Percentiles rank a stretch among this genome's conserved stretches.
phyloP scores from a whole-genome alignment of 2,113 vertebrate species.

The Lepus europaeus region DNA sequence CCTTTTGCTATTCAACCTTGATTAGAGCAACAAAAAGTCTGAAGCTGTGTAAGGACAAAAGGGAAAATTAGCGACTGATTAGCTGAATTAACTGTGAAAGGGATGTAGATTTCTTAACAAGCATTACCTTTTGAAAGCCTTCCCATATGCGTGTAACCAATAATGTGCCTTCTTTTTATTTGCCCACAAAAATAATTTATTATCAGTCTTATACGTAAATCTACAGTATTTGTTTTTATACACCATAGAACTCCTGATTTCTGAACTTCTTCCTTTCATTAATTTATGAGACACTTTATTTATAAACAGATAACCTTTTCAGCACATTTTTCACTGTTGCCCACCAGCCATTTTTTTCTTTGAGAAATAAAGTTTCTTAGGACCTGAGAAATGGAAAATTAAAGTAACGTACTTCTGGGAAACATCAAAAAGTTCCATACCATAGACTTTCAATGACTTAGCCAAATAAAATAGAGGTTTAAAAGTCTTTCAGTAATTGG shows the following conservation, averaged over 20 bases:
- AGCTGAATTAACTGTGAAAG: constrained; percentile 25
- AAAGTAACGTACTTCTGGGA: neutral
- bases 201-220: constrained; percentile 34
- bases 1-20: constrained; percentile 17
- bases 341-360: constrained; percentile 34
- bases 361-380: constrained; percentile 59
- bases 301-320: constrained; percentile 22
- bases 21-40: constrained; percentile 16
- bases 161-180: constrained; percentile 46
- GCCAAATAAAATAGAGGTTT: neutral
- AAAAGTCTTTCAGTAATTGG: neutral
- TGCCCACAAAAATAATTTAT: constrained; percentile 51
- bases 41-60: neutral
- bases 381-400: constrained; percentile 20
- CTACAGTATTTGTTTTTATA: constrained; percentile 71
- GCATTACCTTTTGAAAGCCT: constrained; percentile 39
- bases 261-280: constrained; percentile 30
- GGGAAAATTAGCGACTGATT: neutral
- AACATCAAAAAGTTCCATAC: neutral
- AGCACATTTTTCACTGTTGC: constrained; percentile 48
- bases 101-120: neutral
- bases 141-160: neutral
- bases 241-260: neutral
- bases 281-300: constrained; percentile 65
- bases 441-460: neutral